Percentiles rank a stretch among this genome's conserved stretches.
Conservation (phyloP, 2,888 invertebrate species). For the Xanthorhoe designata region DNA sequence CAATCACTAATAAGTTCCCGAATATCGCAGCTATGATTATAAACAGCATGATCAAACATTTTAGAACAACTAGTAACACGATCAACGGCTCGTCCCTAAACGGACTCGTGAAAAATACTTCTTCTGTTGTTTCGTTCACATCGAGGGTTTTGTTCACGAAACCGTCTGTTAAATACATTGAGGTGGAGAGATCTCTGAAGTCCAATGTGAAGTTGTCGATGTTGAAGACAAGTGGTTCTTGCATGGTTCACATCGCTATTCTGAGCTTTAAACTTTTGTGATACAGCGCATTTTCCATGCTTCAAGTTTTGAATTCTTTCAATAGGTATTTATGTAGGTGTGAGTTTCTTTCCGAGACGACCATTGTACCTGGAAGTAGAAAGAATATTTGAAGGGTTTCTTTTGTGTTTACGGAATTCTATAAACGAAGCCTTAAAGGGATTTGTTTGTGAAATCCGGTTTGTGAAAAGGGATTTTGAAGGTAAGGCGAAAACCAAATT, state of each 20-base stretch:
- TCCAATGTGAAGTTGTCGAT: slow-evolving; percentile 71
- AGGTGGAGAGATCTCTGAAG: slow-evolving; percentile 70
- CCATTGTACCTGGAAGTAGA: slow-evolving; percentile 45
- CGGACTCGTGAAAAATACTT: slow-evolving; percentile 70
- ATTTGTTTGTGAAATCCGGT: slow-evolving; percentile 31
- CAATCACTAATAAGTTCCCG: slow-evolving; percentile 95
- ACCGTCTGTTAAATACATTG: slow-evolving; percentile 78
- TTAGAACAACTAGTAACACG: slow-evolving; percentile 86
- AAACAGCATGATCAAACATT: slow-evolving; percentile 93
- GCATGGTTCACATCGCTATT: slow-evolving; percentile 73
- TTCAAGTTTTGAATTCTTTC: slow-evolving; percentile 42
- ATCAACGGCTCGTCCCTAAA: slow-evolving; percentile 80
- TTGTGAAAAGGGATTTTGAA: neutral
- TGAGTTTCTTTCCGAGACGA: slow-evolving; percentile 19
- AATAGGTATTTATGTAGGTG: slow-evolving; percentile 28
- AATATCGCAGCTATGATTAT: slow-evolving; percentile 95
- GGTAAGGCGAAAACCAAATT: neutral
- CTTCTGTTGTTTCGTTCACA: slow-evolving; percentile 70
- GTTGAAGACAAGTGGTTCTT: slow-evolving; percentile 61
- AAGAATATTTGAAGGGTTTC: slow-evolving; percentile 31
- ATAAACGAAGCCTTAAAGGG: slow-evolving; percentile 33
- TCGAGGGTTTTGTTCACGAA: slow-evolving; percentile 70
- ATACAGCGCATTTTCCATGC: slow-evolving; percentile 16
- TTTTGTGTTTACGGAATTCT: slow-evolving; percentile 33
- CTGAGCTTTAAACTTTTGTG: slow-evolving; percentile 14